A percentile compares a stretch with the other conserved stretches of the same genome.
Evolutionary conservation across 2,888 invertebrate genomes (phyloP).

Genomic region (Idaea biselata): DNA sequence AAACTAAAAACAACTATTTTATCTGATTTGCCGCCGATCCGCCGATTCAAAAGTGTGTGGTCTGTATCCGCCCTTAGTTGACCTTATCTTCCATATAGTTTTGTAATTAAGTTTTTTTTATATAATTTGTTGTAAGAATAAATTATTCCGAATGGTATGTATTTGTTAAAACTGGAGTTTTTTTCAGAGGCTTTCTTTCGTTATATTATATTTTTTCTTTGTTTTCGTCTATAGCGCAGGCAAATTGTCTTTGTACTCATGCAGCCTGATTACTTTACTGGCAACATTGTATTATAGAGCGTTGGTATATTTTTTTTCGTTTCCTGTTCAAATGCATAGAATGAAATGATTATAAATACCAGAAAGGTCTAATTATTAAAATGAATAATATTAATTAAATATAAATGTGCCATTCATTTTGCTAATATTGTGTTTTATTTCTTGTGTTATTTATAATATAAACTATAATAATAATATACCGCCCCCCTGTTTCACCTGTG

Average conservation of each 20-base stretch:
- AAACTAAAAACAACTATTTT: no score
- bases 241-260: constrained; percentile 28
- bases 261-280: constrained; percentile 30
- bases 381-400: constrained; percentile 81
- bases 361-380: constrained; percentile 80
- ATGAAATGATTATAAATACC: constrained; percentile 70
- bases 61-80: constrained; percentile 50
- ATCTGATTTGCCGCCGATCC: no score
- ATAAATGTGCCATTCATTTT: constrained; percentile 82
- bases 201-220: constrained; percentile 52
- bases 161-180: constrained; percentile 60
- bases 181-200: constrained; percentile 68
- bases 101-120: constrained; percentile 68
- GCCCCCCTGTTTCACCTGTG: no score
- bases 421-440: constrained; percentile 77
- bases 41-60: neutral
- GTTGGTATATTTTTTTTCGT: constrained; percentile 55
- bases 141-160: constrained; percentile 53
- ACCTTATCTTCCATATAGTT: constrained; percentile 74
- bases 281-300: constrained; percentile 56
- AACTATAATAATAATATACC: no score
- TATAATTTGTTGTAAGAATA: constrained; percentile 61
- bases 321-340: constrained; percentile 72
- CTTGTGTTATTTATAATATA: constrained; percentile 1
- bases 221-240: constrained; percentile 19